A percentile compares a stretch with the other conserved stretches of the same genome.
Evolutionary conservation across 2,888 invertebrate genomes (phyloP).

Genomic region (Marronus borbonicus): DNA sequence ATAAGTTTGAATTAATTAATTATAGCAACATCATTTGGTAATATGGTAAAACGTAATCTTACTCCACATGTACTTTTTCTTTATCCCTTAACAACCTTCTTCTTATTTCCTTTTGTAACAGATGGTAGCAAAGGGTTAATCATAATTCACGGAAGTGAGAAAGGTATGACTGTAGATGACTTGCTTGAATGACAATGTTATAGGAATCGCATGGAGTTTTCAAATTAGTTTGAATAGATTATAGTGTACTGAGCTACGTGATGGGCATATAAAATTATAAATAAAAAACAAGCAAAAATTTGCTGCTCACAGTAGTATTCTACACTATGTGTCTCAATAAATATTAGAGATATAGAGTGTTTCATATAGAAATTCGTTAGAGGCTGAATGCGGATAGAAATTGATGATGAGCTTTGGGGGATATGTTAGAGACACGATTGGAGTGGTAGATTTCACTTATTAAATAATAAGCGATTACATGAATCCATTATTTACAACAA

Average conservation of each 20-base stretch:
- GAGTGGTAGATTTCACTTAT: conserved; percentile 35
- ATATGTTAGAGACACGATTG: conserved; percentile 35
- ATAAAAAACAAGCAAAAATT: neutral
- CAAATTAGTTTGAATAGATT: conserved; percentile 13
- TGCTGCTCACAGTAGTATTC: neutral
- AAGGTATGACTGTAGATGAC: conserved; percentile 21
- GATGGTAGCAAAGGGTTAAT: conserved; percentile 29
- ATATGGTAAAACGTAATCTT: conserved; percentile 5
- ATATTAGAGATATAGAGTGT: conserved; percentile 2
- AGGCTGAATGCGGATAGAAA: neutral
- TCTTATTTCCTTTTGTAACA: conserved; percentile 6
- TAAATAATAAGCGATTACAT: neutral
- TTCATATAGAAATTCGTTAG: neutral
- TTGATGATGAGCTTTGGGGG: neutral
- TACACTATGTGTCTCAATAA: neutral
- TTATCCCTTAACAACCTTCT: neutral
- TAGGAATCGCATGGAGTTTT: conserved; percentile 46
- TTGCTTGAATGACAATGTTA: conserved; percentile 23
- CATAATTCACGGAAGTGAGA: conserved; percentile 8
- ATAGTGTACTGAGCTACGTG: neutral
- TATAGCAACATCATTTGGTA: neutral
- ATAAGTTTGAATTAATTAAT: too few species aligned
- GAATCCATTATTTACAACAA: neutral
- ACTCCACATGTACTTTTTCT: neutral
- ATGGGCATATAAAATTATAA: neutral